A percentile compares a stretch with the other conserved stretches of the same genome.
These are phyloP conservation scores for Epistrophe grossulariae DNA, from an alignment of 2,888 invertebrate genomes.

Conservation along the genomic window DNA sequence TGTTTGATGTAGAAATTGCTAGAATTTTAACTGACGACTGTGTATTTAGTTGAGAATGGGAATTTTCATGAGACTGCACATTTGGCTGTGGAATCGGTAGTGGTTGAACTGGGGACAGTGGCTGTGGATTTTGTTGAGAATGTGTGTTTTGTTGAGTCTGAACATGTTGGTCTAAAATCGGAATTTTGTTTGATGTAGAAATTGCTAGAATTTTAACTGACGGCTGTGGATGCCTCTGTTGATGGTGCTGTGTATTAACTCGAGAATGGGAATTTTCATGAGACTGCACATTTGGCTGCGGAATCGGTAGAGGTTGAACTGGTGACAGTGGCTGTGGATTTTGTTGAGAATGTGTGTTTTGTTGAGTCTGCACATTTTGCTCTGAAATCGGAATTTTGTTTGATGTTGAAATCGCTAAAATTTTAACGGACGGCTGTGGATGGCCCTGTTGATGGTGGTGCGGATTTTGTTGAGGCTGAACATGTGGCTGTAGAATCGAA, in stretches of 20 bases:
- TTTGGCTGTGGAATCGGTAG: neutral
- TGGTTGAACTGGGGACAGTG: too few relatives aligned
- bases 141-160: neutral
- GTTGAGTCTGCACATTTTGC: neutral
- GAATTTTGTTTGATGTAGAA: slow-evolving; percentile 1
- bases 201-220: slow-evolving; percentile 34
- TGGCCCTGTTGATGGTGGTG: too few relatives aligned
- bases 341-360: neutral
- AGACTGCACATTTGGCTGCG: neutral
- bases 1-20: too few relatives aligned
- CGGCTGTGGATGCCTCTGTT: neutral
- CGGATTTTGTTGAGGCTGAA: too few relatives aligned
- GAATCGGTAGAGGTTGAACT: neutral
- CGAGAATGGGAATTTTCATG: neutral
- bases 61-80: too few relatives aligned
- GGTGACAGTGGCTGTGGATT: neutral
- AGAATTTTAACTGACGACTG: too few relatives aligned
- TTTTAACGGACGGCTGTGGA: too few relatives aligned
- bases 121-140: neutral
- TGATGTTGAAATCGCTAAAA: too few relatives aligned
- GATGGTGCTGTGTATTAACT: neutral
- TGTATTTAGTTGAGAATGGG: too few relatives aligned
- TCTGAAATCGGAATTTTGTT: neutral
- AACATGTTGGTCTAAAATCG: neutral
- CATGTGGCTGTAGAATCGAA: too few relatives aligned